phyloP scores from a whole-genome alignment of 2,888 invertebrate genomes.

The Sericinus montela region DNA sequence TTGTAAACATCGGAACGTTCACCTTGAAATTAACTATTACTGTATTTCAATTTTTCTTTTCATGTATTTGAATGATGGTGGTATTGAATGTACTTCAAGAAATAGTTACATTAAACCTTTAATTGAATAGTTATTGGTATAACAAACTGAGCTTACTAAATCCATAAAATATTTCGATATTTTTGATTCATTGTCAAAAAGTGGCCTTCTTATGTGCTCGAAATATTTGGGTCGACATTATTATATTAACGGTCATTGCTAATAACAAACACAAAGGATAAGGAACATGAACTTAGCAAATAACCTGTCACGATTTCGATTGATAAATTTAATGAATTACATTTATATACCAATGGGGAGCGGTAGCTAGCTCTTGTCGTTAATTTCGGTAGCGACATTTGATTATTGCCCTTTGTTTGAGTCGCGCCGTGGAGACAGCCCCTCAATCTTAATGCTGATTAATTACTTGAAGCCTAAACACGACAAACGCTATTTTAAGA shows the following conservation, averaged over 20 bases:
- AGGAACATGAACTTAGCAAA: slow-evolving; percentile 46
- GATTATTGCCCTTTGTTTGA: slow-evolving; percentile 42
- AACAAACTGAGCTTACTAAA: slow-evolving; percentile 34
- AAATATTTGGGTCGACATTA: slow-evolving; percentile 52
- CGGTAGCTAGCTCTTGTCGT: slow-evolving; percentile 45
- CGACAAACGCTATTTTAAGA: slow-evolving; percentile 15
- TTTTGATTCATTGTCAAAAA: slow-evolving; percentile 69
- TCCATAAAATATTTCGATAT: slow-evolving; percentile 44
- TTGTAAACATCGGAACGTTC: slow-evolving; percentile 6
- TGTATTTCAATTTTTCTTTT: background rate
- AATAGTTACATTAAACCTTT: slow-evolving; percentile 17
- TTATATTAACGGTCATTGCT: slow-evolving; percentile 39
- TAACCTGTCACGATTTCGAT: slow-evolving; percentile 60
- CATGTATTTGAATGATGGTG: background rate
- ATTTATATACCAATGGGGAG: slow-evolving; percentile 40
- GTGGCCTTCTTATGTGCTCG: slow-evolving; percentile 39
- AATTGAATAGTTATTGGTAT: slow-evolving; percentile 10
- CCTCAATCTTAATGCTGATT: slow-evolving; percentile 19
- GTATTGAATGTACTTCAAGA: slow-evolving; percentile 19
- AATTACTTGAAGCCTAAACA: slow-evolving; percentile 18
- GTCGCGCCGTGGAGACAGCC: slow-evolving; percentile 12
- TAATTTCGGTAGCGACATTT: slow-evolving; percentile 44
- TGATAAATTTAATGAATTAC: slow-evolving; percentile 49
- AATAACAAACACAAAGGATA: slow-evolving; percentile 29
- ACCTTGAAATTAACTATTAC: slow-evolving; percentile 8